A percentile compares a stretch with the other conserved stretches of the same genome.
Conservation (phyloP, 2,888 invertebrate genomes). For the Epinotia brunnichana region DNA sequence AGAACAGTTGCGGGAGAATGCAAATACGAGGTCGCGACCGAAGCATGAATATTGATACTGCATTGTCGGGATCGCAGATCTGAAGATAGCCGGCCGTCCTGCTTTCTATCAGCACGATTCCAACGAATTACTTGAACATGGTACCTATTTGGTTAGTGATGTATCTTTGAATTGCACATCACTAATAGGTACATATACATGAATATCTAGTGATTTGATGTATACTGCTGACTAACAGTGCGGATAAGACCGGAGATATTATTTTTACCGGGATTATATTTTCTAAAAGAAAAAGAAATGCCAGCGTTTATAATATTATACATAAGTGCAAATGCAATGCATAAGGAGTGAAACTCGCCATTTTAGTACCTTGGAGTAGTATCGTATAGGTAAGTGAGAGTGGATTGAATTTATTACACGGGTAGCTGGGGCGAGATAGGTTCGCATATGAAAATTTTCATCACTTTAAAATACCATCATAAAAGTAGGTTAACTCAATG, state of each 20-base stretch:
- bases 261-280: no score
- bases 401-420: no score
- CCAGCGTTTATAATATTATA: no score
- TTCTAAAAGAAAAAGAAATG: no score
- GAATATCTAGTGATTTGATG: neutral
- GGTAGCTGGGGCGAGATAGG: no score
- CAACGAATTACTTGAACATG: conserved; percentile 73
- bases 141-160: conserved; percentile 44
- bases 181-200: neutral
- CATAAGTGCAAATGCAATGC: no score
- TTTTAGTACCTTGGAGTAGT: no score
- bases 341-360: no score
- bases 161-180: neutral
- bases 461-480: no score
- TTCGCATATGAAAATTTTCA: no score
- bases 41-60: conserved; percentile 83
- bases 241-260: neutral
- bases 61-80: conserved; percentile 80
- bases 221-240: neutral
- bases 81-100: conserved; percentile 71
- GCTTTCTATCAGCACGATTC: conserved; percentile 76
- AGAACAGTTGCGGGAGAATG: conserved; percentile 81
- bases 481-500: no score
- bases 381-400: no score
- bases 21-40: conserved; percentile 82